Evolutionary conservation across 2,113 vertebrate species (phyloP).

Genomic region (Dolichotis patagonum): DNA sequence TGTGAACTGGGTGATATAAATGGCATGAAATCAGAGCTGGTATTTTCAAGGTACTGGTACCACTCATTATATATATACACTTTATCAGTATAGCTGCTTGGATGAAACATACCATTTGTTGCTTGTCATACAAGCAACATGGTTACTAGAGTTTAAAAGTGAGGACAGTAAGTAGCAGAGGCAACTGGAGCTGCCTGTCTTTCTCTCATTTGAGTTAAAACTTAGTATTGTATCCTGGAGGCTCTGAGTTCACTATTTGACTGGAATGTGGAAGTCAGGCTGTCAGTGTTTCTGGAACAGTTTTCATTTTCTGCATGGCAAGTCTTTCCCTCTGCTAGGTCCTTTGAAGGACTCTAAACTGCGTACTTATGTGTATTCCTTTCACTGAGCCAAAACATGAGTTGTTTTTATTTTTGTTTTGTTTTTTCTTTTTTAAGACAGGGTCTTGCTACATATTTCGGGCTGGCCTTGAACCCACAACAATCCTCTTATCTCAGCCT

Average conservation of each 20-base stretch:
- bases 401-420: too few relatives aligned
- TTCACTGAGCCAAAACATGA: background rate
- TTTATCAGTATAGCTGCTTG: background rate
- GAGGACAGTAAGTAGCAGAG: background rate
- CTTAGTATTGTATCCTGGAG: background rate
- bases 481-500: too few relatives aligned
- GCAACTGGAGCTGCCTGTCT: background rate
- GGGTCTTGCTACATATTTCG: too few relatives aligned
- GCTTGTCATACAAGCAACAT: background rate
- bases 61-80: background rate
- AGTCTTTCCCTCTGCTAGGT: background rate
- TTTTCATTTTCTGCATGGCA: conserved; percentile 25
- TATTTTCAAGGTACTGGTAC: background rate
- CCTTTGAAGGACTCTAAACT: background rate
- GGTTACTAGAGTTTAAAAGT: background rate
- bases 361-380: background rate
- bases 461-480: too few relatives aligned
- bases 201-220: background rate
- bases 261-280: conserved; percentile 1
- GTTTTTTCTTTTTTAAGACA: too few relatives aligned
- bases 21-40: background rate
- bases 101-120: background rate
- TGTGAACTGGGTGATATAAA: background rate
- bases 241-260: background rate
- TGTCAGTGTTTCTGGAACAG: conserved; percentile 31